These are phyloP conservation scores for Oreochromis grahami DNA, from an alignment of 2,797 vertebrate species.

Conservation along the genomic window DNA sequence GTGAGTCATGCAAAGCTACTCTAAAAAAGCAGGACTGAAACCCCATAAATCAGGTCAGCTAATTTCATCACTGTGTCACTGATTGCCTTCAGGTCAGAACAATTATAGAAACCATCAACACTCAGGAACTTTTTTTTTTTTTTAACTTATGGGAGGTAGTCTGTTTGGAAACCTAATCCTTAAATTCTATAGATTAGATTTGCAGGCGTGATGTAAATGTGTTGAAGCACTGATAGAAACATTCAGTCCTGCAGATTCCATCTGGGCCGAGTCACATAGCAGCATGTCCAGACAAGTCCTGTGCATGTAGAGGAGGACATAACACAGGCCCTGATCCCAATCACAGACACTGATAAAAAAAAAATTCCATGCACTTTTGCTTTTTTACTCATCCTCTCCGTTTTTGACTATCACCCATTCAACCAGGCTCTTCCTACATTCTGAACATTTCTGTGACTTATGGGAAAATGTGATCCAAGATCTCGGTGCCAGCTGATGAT, in stretches of 20 bases:
- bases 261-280: slow-evolving; percentile 51
- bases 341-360: slow-evolving; percentile 25
- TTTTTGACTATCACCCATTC: background rate
- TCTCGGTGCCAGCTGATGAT: background rate
- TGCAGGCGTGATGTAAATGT: slow-evolving; percentile 59
- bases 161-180: slow-evolving; percentile 18
- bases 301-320: slow-evolving; percentile 31
- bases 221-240: slow-evolving; percentile 53
- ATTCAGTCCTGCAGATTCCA: slow-evolving; percentile 58
- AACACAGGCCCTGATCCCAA: slow-evolving; percentile 52
- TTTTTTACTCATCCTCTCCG: slow-evolving; percentile 26
- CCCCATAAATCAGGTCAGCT: background rate
- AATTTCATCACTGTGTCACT: background rate
- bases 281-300: slow-evolving; percentile 61
- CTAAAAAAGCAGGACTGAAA: background rate
- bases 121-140: background rate
- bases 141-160: background rate
- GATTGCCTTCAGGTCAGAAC: background rate
- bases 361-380: background rate
- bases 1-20: background rate
- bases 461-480: background rate
- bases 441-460: background rate
- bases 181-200: slow-evolving; percentile 55
- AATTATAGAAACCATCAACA: slow-evolving; percentile 10
- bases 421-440: background rate